A percentile compares a stretch with the other conserved stretches of the same genome.
These are phyloP conservation scores for Standfussiana lucernea DNA, from an alignment of 2,888 invertebrate genomes.

Conservation along the genomic window DNA sequence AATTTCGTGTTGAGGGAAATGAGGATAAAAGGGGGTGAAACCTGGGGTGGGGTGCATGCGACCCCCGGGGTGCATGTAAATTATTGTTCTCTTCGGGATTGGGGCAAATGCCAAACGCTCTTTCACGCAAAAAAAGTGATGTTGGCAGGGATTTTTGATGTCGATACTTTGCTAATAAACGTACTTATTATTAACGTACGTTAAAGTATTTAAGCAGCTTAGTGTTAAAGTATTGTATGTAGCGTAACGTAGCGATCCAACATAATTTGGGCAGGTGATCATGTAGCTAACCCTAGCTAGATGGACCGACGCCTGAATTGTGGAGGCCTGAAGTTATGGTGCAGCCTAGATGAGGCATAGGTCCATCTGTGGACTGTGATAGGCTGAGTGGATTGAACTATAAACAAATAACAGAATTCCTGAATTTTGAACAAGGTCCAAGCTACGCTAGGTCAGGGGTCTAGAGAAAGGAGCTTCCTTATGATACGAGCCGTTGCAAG, in stretches of 20 bases:
- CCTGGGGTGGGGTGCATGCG: conserved; percentile 41
- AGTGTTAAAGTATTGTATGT: too few species aligned
- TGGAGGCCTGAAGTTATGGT: not conserved
- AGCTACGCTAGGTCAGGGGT: too few species aligned
- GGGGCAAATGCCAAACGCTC: conserved; percentile 75
- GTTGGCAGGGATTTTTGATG: conserved; percentile 47
- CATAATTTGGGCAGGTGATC: not conserved
- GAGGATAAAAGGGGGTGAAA: conserved; percentile 8
- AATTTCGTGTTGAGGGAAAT: conserved; percentile 38
- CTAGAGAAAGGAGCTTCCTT: too few species aligned
- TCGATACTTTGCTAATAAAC: too few species aligned
- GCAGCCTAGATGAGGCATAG: not conserved
- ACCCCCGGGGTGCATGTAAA: conserved; percentile 73
- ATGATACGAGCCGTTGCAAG: too few species aligned
- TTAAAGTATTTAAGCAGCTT: too few species aligned
- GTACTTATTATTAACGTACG: too few species aligned
- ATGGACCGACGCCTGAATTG: not conserved
- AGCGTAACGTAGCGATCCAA: not conserved
- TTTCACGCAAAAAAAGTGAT: conserved; percentile 72
- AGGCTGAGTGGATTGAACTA: not conserved
- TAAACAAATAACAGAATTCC: not conserved
- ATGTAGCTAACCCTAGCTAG: not conserved
- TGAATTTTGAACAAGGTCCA: not conserved
- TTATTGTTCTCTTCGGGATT: conserved; percentile 78
- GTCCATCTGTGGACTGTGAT: not conserved